Conservation (phyloP, 2,888 invertebrate species). For the Torymus tubicola region DNA sequence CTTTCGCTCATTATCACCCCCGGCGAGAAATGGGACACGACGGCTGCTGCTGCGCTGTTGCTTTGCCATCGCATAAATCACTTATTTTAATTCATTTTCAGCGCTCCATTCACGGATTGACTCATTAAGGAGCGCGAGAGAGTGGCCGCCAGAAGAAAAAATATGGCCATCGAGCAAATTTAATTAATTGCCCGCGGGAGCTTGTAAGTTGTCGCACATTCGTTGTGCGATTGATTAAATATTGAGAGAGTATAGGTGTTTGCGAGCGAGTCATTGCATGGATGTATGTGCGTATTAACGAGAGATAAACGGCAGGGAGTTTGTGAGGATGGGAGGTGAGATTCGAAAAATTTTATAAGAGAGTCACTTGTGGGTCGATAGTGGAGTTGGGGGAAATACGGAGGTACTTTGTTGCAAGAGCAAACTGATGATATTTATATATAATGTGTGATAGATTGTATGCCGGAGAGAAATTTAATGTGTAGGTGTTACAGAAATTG, state of each 20-base stretch:
- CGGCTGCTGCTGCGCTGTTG: not conserved
- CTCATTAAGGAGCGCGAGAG: conserved; percentile 34
- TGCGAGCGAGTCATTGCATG: not conserved
- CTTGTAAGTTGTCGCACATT: not conserved
- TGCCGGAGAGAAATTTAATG: too few relatives aligned
- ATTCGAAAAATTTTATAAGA: too few relatives aligned
- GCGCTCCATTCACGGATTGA: conserved; percentile 21
- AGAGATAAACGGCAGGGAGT: too few relatives aligned
- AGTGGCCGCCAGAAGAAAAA: conserved; percentile 12
- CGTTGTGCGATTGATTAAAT: conserved; percentile 15
- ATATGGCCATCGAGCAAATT: conserved; percentile 1
- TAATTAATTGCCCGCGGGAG: conserved; percentile 26
- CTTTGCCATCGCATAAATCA: conserved; percentile 31
- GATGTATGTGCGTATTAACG: too few relatives aligned
- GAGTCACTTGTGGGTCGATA: too few relatives aligned
- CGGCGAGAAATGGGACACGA: conserved; percentile 47
- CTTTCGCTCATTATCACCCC: conserved; percentile 56
- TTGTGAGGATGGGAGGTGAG: too few relatives aligned
- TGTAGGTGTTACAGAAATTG: too few relatives aligned
- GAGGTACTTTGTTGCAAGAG: too few relatives aligned
- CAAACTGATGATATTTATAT: too few relatives aligned
- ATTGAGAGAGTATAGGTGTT: conserved; percentile 12
- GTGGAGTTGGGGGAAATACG: too few relatives aligned
- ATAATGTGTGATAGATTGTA: too few relatives aligned
- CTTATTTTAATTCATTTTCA: conserved; percentile 45